phyloP scores from a whole-genome alignment of 1,140 invertebrate species.

The Polypedilum vanderplanki region DNA sequence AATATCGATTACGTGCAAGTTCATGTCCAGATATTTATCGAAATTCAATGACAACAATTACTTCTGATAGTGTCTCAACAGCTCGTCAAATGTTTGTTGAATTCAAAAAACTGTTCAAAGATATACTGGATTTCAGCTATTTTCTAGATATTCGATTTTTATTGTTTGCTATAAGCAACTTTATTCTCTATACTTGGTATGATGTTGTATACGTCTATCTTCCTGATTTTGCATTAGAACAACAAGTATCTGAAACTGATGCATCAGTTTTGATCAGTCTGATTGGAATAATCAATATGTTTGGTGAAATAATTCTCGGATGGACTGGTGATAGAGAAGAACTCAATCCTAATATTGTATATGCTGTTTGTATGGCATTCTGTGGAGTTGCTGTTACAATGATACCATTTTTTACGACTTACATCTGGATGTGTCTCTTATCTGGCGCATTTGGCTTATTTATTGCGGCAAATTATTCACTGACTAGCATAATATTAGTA shows the following conservation, averaged over 20 bases:
- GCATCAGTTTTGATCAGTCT: slow-evolving; percentile 75
- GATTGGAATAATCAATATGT: slow-evolving; percentile 78
- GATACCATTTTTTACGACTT: slow-evolving; percentile 53
- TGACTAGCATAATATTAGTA: slow-evolving; percentile 79
- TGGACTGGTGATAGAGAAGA: slow-evolving; percentile 76
- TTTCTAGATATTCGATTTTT: slow-evolving; percentile 66
- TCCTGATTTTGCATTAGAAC: slow-evolving; percentile 63
- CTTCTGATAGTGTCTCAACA: slow-evolving; percentile 66
- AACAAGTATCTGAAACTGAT: slow-evolving; percentile 63
- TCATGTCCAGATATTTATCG: slow-evolving; percentile 83
- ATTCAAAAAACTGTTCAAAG: slow-evolving; percentile 67
- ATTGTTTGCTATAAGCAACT: slow-evolving; percentile 77
- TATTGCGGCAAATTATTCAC: slow-evolving; percentile 80
- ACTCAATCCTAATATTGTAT: slow-evolving; percentile 65
- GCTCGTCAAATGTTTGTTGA: slow-evolving; percentile 60
- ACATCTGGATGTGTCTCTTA: slow-evolving; percentile 49
- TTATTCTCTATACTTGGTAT: slow-evolving; percentile 80
- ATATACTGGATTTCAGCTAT: slow-evolving; percentile 73
- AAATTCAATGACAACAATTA: slow-evolving; percentile 81
- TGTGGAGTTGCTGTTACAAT: slow-evolving; percentile 64
- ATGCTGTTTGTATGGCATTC: slow-evolving; percentile 68
- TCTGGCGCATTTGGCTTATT: slow-evolving; percentile 72
- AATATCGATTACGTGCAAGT: slow-evolving; percentile 70
- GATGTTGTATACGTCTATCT: slow-evolving; percentile 84
- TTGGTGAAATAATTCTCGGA: slow-evolving; percentile 79